Percentiles rank a stretch among this genome's conserved stretches.
Conservation (phyloP, 2,113 vertebrate genomes). For the Erythrocercus mccallii region DNA sequence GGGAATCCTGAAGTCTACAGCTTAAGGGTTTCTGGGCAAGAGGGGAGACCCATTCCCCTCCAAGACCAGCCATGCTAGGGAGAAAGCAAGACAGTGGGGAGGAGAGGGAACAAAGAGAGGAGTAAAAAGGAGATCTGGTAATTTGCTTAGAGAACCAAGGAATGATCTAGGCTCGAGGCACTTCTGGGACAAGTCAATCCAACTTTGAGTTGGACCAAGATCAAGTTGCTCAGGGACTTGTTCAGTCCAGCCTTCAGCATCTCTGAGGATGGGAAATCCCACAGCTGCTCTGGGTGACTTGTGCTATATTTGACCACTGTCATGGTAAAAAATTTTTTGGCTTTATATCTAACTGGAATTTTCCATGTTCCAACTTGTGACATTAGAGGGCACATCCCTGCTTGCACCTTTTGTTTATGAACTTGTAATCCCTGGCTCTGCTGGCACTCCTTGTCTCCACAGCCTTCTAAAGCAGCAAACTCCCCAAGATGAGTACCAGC, state of each 20-base stretch:
- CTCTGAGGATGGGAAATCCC: neutral
- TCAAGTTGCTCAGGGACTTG: neutral
- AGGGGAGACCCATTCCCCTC: neutral
- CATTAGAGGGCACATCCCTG: slow-evolving; percentile 39
- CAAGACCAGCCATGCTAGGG: rapidly evolving
- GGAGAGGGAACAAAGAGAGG: neutral
- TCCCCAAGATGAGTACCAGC: neutral
- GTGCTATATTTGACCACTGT: neutral
- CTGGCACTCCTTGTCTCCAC: neutral
- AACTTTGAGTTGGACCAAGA: neutral
- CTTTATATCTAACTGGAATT: slow-evolving; percentile 3
- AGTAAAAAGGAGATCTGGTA: neutral
- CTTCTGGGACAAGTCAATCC: neutral
- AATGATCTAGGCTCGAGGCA: neutral
- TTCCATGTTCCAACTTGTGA: slow-evolving; percentile 9
- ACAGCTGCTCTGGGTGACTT: neutral
- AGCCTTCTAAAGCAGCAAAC: neutral
- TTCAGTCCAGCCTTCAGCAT: neutral
- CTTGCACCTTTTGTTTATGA: slow-evolving; percentile 28
- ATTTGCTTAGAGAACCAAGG: neutral
- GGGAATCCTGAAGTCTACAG: neutral
- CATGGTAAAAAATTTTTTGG: neutral
- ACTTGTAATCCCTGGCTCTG: neutral
- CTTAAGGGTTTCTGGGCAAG: neutral
- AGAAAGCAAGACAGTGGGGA: neutral